Evolutionary conservation across 2,888 invertebrate genomes (phyloP), one percentile per base, ranked within the genome.

Genomic region (Acrobasis repandana): DNA sequence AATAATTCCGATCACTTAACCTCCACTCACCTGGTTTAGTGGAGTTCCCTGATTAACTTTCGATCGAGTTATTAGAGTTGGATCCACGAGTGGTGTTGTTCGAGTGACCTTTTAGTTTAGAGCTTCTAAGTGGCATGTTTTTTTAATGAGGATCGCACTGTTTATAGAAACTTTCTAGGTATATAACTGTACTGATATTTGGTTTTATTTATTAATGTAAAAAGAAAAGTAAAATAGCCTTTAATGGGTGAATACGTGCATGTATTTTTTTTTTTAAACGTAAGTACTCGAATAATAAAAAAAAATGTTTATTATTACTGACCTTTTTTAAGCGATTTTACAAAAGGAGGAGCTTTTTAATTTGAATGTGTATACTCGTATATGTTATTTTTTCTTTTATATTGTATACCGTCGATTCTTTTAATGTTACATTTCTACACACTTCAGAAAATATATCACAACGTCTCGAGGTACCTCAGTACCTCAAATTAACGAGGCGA

Each of bases 11-110:
- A 79, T 75, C 79, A 80, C 77, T 84, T 80, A 71, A 73, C 71
- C 70, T 67, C 67, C 69, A 68, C 66, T 70, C 70, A 74, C 71
- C 68, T 68, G 71, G 69, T 67, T 73, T 76, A 78, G 76, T 79
- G 81, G 85, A 86, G 69, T 80, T 82, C 73, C 74, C 78, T 82
- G 81, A 86, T 85, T 82, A 82, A 83, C 82, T 83, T 76, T 76
- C 75, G 75, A 82, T 77, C 70, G 71, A 77, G 75, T 76, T 72
- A 68, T 69, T 71, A 74, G 70, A 77, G 78, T 84, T 85, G 28
- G 28, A 6, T 28, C 6, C 28, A 28, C 28, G 28, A 28, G 28
- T 6, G 28, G 28, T 28, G 28, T 5, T 28, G 28, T 38, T n/a
- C 73, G 69, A 64, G 65, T 61, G 60, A 66, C 68, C 62, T 69